Conservation (phyloP, 2,888 invertebrate genomes). For the Kryphioiulus occultus region DNA sequence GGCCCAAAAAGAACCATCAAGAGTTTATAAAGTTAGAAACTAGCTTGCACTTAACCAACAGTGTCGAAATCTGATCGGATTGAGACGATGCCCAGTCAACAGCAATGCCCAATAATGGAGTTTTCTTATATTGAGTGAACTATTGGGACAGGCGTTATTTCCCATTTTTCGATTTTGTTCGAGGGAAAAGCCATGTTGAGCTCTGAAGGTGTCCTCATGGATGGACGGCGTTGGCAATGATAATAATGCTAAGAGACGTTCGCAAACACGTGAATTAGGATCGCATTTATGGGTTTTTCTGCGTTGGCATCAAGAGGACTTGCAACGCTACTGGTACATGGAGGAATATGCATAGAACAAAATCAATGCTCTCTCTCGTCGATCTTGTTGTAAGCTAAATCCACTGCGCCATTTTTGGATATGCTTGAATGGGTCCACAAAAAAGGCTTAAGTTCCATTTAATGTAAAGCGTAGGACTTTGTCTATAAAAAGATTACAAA, state of each 20-base stretch:
- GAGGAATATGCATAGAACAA: neutral
- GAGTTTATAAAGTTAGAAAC: no score
- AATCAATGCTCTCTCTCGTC: constrained; percentile 11
- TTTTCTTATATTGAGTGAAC: neutral
- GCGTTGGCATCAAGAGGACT: neutral
- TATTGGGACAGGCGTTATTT: neutral
- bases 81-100: neutral
- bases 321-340: neutral
- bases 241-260: neutral
- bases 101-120: neutral
- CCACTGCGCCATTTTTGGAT: constrained; percentile 9
- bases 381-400: neutral
- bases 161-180: neutral
- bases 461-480: neutral
- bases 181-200: neutral
- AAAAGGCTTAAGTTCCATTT: neutral
- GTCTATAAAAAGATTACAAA: neutral
- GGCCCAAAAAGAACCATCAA: no score
- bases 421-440: constrained; percentile 4
- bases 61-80: neutral
- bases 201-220: neutral
- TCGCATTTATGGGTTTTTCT: constrained; percentile 4
- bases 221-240: neutral
- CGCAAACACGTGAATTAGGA: constrained; percentile 17
- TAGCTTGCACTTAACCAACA: neutral